These are phyloP conservation scores for Dolomedes plantarius DNA, from an alignment of 2,888 invertebrate genomes.

Conservation along the genomic window DNA sequence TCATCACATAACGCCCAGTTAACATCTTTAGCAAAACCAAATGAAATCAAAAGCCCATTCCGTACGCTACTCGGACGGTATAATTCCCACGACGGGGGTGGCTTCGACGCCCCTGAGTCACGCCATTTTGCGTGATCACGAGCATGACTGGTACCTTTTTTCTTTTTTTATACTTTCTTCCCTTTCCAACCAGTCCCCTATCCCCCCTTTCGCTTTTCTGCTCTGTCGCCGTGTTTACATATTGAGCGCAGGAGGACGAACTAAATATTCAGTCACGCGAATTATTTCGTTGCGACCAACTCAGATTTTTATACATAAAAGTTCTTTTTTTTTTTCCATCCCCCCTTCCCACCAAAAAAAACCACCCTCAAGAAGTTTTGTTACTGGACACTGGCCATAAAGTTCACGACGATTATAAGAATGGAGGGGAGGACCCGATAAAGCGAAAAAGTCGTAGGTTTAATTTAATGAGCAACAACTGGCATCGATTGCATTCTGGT, in stretches of 20 bases:
- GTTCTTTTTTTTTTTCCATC: background rate
- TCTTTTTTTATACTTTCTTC: slow-evolving; percentile 24
- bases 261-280: slow-evolving; percentile 54
- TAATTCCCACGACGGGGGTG: slow-evolving; percentile 61
- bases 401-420: too few species aligned
- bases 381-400: background rate
- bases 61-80: slow-evolving; percentile 49
- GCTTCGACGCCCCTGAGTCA: slow-evolving; percentile 51
- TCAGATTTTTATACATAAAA: background rate
- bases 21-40: slow-evolving; percentile 66
- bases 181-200: background rate
- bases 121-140: slow-evolving; percentile 58
- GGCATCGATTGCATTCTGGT: background rate
- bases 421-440: too few species aligned
- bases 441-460: too few species aligned
- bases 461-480: background rate
- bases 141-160: slow-evolving; percentile 11
- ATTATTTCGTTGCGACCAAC: background rate
- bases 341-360: too few species aligned
- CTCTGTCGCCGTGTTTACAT: slow-evolving; percentile 60
- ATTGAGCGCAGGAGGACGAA: slow-evolving; percentile 50
- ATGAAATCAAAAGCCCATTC: slow-evolving; percentile 67
- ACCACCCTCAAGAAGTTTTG: background rate
- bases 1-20: slow-evolving; percentile 30
- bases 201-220: slow-evolving; percentile 1